Evolutionary conservation across 2,797 vertebrate species (phyloP).

Genomic region (Atherinosoma microstoma): DNA sequence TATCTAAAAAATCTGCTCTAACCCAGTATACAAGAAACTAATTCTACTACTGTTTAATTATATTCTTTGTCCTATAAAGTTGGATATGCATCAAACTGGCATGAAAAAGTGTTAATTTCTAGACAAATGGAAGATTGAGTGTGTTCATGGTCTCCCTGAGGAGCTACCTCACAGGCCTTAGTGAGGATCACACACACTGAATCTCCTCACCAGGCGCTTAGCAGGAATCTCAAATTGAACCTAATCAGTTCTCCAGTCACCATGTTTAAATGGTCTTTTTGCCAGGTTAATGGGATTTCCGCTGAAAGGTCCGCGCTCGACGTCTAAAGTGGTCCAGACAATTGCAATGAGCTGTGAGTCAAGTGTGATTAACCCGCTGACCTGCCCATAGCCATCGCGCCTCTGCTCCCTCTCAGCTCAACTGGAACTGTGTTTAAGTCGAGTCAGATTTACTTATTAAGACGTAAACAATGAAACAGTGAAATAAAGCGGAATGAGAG

Average conservation of each 20-base stretch:
- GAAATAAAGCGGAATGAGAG: slow-evolving; percentile 19
- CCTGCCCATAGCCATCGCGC: slow-evolving; percentile 58
- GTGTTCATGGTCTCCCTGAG: neutral
- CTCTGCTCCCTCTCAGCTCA: slow-evolving; percentile 48
- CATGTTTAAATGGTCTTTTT: slow-evolving; percentile 74
- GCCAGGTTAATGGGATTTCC: slow-evolving; percentile 83
- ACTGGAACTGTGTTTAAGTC: slow-evolving; percentile 39
- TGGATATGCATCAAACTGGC: neutral
- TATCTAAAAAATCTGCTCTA: neutral
- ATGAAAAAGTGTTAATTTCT: neutral
- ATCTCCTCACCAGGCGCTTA: slow-evolving; percentile 49
- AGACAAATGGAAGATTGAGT: neutral
- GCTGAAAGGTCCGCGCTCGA: slow-evolving; percentile 63
- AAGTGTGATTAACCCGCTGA: slow-evolving; percentile 80
- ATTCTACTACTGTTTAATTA: neutral
- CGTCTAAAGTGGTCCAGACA: slow-evolving; percentile 78
- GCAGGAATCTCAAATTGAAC: slow-evolving; percentile 67
- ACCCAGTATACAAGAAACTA: neutral
- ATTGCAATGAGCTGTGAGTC: slow-evolving; percentile 76
- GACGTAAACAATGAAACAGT: slow-evolving; percentile 35
- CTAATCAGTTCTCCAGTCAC: slow-evolving; percentile 73
- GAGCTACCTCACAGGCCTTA: slow-evolving; percentile 28
- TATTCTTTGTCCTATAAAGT: neutral
- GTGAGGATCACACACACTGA: slow-evolving; percentile 31
- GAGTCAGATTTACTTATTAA: slow-evolving; percentile 47